Evolutionary conservation across 2,888 invertebrate genomes (phyloP).

Genomic region (Drosophila algonquin): DNA sequence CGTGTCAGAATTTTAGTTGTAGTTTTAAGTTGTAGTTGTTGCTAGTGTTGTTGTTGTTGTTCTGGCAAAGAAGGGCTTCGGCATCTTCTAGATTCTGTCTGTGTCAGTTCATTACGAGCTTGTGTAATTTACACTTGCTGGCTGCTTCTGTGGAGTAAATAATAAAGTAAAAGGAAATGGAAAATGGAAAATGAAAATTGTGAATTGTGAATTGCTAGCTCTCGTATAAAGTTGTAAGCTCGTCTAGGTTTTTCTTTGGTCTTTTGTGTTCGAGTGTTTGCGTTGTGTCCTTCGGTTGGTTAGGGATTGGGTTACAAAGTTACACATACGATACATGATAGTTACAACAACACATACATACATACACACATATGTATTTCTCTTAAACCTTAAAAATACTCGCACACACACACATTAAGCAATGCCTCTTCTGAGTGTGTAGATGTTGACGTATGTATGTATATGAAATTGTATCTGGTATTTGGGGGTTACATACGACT

Average conservation of each 20-base stretch:
- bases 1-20: conserved; percentile 33
- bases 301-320: conserved; percentile 20
- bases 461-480: background rate
- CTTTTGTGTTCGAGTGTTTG: conserved; percentile 39
- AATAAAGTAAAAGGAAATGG: conserved; percentile 17
- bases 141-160: background rate
- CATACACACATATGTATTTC: conserved; percentile 15
- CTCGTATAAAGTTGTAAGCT: conserved; percentile 62
- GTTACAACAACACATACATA: conserved; percentile 26
- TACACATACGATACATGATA: conserved; percentile 13
- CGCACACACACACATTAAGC: background rate
- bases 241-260: conserved; percentile 69
- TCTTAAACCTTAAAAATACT: conserved; percentile 13
- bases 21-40: conserved; percentile 3
- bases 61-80: background rate
- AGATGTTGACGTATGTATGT: background rate
- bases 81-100: background rate
- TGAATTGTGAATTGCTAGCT: conserved; percentile 24
- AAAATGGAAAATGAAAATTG: background rate
- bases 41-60: background rate
- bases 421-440: background rate
- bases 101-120: conserved; percentile 1
- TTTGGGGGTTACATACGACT: conserved; percentile 16
- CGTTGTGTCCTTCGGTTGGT: conserved; percentile 5
- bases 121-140: conserved; percentile 1